phyloP scores from a whole-genome alignment of 2,888 invertebrate genomes.

The Pheosia tremula region DNA sequence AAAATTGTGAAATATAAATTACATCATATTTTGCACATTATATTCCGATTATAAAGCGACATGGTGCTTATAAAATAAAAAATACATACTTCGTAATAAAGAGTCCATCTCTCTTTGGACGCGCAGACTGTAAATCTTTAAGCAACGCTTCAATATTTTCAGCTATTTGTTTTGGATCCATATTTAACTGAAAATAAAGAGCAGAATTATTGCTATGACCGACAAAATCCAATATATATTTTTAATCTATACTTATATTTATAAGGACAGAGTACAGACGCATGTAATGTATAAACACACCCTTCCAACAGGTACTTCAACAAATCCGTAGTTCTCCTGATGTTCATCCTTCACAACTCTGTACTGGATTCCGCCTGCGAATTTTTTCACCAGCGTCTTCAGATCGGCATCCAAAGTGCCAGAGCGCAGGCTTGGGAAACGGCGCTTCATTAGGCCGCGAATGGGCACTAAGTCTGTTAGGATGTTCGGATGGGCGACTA shows the following conservation, averaged over 20 bases:
- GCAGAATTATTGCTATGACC: neutral
- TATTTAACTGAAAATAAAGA: constrained; percentile 85
- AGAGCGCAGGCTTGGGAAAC: constrained; percentile 87
- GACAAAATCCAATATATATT: too few relatives aligned
- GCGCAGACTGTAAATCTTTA: constrained; percentile 85
- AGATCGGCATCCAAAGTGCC: constrained; percentile 89
- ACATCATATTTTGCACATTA: neutral
- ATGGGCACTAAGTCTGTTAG: constrained; percentile 90
- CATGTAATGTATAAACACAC: constrained; percentile 68
- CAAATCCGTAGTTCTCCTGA: constrained; percentile 88
- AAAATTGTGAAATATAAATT: neutral
- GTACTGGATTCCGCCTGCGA: constrained; percentile 89
- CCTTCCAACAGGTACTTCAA: constrained; percentile 88
- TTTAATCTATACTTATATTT: too few relatives aligned
- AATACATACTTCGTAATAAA: constrained; percentile 87
- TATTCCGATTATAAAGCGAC: neutral
- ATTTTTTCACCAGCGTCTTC: constrained; percentile 84
- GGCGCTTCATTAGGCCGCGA: constrained; percentile 90
- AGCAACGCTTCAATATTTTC: constrained; percentile 89
- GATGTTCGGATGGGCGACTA: constrained; percentile 92
- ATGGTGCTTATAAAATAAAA: neutral
- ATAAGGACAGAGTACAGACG: too few relatives aligned
- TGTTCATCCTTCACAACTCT: constrained; percentile 86
- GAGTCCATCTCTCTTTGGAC: constrained; percentile 87
- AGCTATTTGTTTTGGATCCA: constrained; percentile 88